Conservation (phyloP, 2,113 vertebrate genomes). For the Indicator indicator region DNA sequence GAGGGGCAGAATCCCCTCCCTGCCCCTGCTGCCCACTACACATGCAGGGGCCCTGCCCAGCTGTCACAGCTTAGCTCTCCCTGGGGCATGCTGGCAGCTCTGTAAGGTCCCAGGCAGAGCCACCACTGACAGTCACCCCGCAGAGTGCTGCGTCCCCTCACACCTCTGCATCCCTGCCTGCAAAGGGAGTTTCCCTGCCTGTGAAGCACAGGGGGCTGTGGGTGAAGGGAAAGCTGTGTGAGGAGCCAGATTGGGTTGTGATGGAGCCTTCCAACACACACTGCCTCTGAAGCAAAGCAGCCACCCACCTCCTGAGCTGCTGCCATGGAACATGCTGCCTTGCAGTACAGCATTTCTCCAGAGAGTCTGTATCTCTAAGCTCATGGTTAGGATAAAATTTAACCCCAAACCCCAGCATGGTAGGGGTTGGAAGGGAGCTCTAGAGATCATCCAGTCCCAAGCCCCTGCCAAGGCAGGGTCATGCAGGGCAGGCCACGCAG, state of each 20-base stretch:
- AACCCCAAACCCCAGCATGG: no score
- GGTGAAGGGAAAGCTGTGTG: not conserved
- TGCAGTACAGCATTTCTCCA: not conserved
- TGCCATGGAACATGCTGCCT: not conserved
- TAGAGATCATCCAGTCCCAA: no score
- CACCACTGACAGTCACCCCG: not conserved
- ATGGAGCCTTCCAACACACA: not conserved
- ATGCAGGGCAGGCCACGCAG: no score
- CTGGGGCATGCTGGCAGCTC: not conserved
- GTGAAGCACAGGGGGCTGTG: rapidly evolving
- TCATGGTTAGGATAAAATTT: no score
- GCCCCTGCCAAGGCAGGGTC: no score
- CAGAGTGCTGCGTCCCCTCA: rapidly evolving
- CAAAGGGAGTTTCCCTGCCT: no score
- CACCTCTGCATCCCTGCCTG: rapidly evolving
- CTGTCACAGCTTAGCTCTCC: rapidly evolving
- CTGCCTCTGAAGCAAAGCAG: not conserved
- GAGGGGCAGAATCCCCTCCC: no score
- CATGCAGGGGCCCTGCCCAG: not conserved
- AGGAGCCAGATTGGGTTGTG: not conserved
- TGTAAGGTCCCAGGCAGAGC: not conserved
- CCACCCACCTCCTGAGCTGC: not conserved
- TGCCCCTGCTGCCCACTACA: not conserved
- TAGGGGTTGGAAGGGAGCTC: no score
- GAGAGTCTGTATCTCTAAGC: not conserved